Evolutionary conservation across 2,797 vertebrate species (phyloP).

Genomic region (Macrochelys suwanniensis): DNA sequence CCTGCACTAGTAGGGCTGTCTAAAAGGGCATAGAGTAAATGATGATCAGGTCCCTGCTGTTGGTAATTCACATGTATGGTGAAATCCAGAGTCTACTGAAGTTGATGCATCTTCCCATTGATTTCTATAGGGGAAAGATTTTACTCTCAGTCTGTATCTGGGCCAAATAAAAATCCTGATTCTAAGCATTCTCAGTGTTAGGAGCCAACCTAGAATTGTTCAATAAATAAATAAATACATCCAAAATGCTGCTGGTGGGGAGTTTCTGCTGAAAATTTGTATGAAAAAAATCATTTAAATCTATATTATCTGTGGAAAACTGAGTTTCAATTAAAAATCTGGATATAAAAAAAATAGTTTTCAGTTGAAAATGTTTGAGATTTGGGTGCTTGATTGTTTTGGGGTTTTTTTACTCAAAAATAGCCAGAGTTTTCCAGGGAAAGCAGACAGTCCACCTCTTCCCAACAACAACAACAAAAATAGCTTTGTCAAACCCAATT

Average conservation of each 20-base stretch:
- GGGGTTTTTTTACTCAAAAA: not conserved
- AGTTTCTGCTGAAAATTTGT: not conserved
- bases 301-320: not conserved
- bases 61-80: not conserved
- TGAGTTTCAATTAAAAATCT: not conserved
- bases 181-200: not conserved
- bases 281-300: not conserved
- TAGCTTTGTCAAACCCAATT: not conserved
- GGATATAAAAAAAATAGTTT: not conserved
- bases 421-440: not conserved
- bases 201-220: not conserved
- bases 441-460: not conserved
- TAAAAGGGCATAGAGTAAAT: not conserved
- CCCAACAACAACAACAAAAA: not conserved
- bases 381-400: not conserved
- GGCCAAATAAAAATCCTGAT: not conserved
- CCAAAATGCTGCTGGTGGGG: not conserved
- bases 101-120: not conserved
- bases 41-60: fast-evolving
- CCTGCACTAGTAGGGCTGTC: no score
- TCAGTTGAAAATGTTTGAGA: not conserved
- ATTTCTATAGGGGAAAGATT: not conserved
- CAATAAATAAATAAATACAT: not conserved
- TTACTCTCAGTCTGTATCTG: not conserved
- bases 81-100: not conserved